Conservation (phyloP, 2,113 vertebrate genomes). For the Zonotrichia leucophrys region DNA sequence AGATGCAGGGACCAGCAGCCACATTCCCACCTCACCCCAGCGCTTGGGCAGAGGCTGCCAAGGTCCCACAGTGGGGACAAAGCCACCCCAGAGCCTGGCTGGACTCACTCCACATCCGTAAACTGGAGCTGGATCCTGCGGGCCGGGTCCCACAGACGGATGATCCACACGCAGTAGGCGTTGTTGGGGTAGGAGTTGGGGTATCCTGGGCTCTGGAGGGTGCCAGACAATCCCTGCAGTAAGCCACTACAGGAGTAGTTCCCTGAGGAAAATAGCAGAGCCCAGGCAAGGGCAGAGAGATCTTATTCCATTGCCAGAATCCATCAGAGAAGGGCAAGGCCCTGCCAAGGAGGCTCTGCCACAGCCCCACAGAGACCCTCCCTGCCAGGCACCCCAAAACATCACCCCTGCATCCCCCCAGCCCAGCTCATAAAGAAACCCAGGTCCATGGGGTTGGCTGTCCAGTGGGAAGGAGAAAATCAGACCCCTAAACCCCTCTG, state of each 20-base stretch:
- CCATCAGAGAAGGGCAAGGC: rapidly evolving
- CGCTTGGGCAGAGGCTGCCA: rapidly evolving
- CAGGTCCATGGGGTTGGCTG: no score
- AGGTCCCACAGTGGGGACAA: rapidly evolving
- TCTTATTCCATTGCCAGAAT: rapidly evolving
- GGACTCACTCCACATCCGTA: background rate
- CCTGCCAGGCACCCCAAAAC: rapidly evolving
- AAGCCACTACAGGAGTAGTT: rapidly evolving
- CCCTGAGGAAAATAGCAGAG: background rate
- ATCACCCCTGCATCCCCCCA: background rate
- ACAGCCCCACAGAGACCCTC: background rate
- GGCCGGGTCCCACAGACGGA: rapidly evolving
- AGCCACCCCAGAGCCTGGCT: rapidly evolving
- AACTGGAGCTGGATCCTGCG: background rate
- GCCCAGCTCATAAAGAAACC: background rate
- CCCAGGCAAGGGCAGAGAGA: rapidly evolving
- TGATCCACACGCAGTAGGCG: background rate
- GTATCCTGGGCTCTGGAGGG: background rate
- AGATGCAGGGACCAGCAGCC: background rate
- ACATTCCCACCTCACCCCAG: rapidly evolving
- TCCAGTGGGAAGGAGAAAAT: background rate
- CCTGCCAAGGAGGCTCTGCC: background rate
- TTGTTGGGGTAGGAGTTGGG: background rate
- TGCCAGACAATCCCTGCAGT: background rate
- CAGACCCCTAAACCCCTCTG: background rate